Evolutionary conservation across 2,113 vertebrate species (phyloP).

Genomic region (Hirundichthys speculiger): DNA sequence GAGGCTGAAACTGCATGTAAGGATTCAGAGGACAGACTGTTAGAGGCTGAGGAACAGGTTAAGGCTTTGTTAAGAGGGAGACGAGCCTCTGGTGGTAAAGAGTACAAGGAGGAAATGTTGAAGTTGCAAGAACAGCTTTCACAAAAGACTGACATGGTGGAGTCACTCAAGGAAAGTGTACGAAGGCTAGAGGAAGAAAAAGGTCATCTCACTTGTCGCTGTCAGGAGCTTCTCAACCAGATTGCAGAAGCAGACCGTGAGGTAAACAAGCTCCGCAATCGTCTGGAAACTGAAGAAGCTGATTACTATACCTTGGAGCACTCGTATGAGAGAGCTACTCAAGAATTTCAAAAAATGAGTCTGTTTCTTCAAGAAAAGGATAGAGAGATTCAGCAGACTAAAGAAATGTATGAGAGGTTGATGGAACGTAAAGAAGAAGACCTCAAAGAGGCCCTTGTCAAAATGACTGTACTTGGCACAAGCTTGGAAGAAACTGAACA

Average conservation of each 20-base stretch:
- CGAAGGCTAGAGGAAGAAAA: slow-evolving; percentile 86
- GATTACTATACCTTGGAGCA: slow-evolving; percentile 87
- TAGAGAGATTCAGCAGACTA: slow-evolving; percentile 87
- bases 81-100: slow-evolving; percentile 75
- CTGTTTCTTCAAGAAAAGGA: slow-evolving; percentile 88
- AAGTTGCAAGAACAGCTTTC: slow-evolving; percentile 88
- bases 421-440: slow-evolving; percentile 89
- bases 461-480: slow-evolving; percentile 87
- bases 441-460: slow-evolving; percentile 89
- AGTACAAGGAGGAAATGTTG: slow-evolving; percentile 84
- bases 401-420: slow-evolving; percentile 86
- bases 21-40: slow-evolving; percentile 85
- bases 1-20: slow-evolving; percentile 86
- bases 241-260: slow-evolving; percentile 85
- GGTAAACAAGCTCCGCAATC: slow-evolving; percentile 84
- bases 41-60: slow-evolving; percentile 86
- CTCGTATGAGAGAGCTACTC: slow-evolving; percentile 84
- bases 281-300: slow-evolving; percentile 84
- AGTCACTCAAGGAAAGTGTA: slow-evolving; percentile 85
- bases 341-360: slow-evolving; percentile 87
- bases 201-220: slow-evolving; percentile 84
- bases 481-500: slow-evolving; percentile 90
- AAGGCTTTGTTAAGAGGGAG: slow-evolving; percentile 87
- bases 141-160: slow-evolving; percentile 82
- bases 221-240: slow-evolving; percentile 91